phyloP scores from a whole-genome alignment of 2,113 vertebrate species.

The Sceloporus undulatus region DNA sequence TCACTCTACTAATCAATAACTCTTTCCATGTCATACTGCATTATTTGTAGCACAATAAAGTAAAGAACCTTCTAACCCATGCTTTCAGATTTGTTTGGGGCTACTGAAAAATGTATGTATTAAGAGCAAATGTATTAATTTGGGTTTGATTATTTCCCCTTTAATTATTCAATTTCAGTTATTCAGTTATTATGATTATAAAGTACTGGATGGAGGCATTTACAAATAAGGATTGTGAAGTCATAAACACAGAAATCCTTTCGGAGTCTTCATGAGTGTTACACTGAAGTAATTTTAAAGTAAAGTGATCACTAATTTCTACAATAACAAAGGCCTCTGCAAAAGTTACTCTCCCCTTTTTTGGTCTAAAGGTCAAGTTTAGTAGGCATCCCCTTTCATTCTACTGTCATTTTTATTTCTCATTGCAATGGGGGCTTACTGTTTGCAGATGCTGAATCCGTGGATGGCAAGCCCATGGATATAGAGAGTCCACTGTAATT shows the following conservation, averaged over 20 bases:
- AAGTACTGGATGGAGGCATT: background rate
- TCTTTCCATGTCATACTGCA: slow-evolving; percentile 13
- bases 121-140: background rate
- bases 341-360: slow-evolving; percentile 65
- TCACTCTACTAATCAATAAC: background rate
- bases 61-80: background rate
- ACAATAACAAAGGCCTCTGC: slow-evolving; percentile 60
- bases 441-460: no score
- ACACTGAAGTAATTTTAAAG: slow-evolving; percentile 50
- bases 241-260: slow-evolving; percentile 44
- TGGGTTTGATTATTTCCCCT: background rate
- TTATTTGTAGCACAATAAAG: slow-evolving; percentile 19
- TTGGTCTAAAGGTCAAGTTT: slow-evolving; percentile 51
- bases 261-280: slow-evolving; percentile 46
- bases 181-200: no score
- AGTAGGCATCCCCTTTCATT: slow-evolving; percentile 60
- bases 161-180: slow-evolving; percentile 18
- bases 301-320: slow-evolving; percentile 57
- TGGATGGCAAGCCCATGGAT: no score
- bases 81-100: background rate
- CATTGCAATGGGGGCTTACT: background rate
- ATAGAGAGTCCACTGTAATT: no score
- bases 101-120: slow-evolving; percentile 29
- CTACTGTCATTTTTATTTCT: slow-evolving; percentile 58
- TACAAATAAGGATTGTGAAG: slow-evolving; percentile 51